These are phyloP conservation scores for Pollicipes pollicipes DNA, from an alignment of 1,140 invertebrate genomes.

Conservation along the genomic window DNA sequence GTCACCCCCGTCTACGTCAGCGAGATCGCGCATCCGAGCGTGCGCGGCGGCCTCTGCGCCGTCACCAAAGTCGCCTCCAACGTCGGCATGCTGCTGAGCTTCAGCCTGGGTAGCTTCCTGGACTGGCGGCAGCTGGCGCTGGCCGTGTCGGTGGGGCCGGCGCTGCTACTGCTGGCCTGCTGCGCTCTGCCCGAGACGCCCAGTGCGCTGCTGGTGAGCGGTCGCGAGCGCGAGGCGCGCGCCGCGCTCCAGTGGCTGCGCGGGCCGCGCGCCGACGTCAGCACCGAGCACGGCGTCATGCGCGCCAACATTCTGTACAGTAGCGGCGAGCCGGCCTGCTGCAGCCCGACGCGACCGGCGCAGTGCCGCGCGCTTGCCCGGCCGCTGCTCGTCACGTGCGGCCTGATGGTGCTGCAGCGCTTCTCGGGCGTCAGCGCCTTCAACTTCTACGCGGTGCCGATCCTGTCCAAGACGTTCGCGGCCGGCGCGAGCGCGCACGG, in stretches of 20 bases:
- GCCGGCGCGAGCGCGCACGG: constrained; percentile 56
- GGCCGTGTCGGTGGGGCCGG: constrained; percentile 50
- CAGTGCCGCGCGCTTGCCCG: constrained; percentile 27
- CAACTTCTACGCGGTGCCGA: constrained; percentile 60
- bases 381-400: constrained; percentile 58
- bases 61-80: constrained; percentile 64
- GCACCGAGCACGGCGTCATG: constrained; percentile 44
- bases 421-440: constrained; percentile 66
- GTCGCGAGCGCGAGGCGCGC: constrained; percentile 56
- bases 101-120: constrained; percentile 55
- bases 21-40: constrained; percentile 68
- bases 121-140: constrained; percentile 62
- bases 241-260: constrained; percentile 53
- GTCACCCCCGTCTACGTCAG: constrained; percentile 72
- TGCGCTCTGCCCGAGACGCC: constrained; percentile 60
- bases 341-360: constrained; percentile 12
- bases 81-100: constrained; percentile 60
- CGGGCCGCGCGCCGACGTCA: constrained; percentile 49
- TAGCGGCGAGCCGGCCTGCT: constrained; percentile 22
- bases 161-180: constrained; percentile 25
- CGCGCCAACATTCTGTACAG: constrained; percentile 39
- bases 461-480: constrained; percentile 53
- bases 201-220: constrained; percentile 50
- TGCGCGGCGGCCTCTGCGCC: constrained; percentile 64
- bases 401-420: constrained; percentile 64